A percentile compares a stretch with the other conserved stretches of the same genome.
Evolutionary conservation across 2,113 vertebrate genomes (phyloP).

Genomic region (Myodes glareolus): DNA sequence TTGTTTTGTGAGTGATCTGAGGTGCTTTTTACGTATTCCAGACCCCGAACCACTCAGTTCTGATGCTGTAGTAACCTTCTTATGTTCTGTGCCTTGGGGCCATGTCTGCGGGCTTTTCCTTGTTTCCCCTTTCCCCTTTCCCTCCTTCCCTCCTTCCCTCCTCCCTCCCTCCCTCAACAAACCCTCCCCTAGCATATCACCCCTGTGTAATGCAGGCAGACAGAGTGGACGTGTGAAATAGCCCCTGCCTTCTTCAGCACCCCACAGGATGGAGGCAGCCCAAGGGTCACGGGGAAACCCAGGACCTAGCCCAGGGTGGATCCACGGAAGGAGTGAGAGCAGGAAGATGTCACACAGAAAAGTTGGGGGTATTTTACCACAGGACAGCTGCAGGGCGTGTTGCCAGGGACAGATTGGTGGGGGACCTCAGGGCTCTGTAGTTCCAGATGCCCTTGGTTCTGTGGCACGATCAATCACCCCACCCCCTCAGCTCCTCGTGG

Average conservation of each 20-base stretch:
- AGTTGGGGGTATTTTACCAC: background rate
- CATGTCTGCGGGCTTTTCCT: accelerated
- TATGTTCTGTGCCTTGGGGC: background rate
- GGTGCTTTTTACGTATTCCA: background rate
- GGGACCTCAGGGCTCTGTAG: background rate
- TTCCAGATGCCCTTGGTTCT: background rate
- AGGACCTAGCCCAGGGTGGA: background rate
- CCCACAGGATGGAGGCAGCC: accelerated
- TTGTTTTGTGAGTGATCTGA: too few relatives aligned
- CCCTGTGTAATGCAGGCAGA: background rate
- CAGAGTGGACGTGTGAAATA: accelerated
- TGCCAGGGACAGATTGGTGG: too few relatives aligned
- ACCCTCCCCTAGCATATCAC: accelerated
- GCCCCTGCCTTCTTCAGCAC: background rate
- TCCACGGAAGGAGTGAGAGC: accelerated
- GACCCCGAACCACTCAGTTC: background rate
- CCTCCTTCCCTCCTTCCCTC: background rate
- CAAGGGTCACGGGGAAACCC: background rate
- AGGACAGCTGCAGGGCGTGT: background rate
- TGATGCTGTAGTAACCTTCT: background rate
- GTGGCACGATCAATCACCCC: background rate
- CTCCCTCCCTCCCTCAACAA: background rate
- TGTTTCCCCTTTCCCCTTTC: background rate
- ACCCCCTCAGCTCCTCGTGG: background rate
- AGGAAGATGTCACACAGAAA: background rate